A percentile compares a stretch with the other conserved stretches of the same genome.
Evolutionary conservation across 2,113 vertebrate species (phyloP).

Genomic region (Dasyurus viverrinus): DNA sequence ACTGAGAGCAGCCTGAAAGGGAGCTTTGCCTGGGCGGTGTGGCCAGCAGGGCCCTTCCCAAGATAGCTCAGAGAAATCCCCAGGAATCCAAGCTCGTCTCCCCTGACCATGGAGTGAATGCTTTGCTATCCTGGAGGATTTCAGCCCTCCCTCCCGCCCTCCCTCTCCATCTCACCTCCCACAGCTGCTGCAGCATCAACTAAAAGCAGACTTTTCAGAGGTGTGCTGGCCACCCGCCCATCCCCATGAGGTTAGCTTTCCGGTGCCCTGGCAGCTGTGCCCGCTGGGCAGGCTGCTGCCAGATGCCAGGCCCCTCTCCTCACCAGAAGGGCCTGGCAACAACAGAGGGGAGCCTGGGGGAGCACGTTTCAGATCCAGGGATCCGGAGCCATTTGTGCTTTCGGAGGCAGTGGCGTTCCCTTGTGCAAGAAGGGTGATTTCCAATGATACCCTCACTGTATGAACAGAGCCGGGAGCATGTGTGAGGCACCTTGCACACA

Average conservation of each 20-base stretch:
- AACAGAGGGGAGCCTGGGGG: background rate
- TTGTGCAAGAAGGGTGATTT: background rate
- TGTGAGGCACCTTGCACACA: background rate
- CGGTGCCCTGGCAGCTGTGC: background rate
- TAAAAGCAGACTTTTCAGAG: background rate
- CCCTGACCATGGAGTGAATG: background rate
- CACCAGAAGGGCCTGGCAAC: background rate
- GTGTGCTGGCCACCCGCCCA: background rate
- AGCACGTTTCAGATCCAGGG: background rate
- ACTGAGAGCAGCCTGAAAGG: background rate
- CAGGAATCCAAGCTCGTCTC: background rate
- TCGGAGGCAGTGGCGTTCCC: background rate
- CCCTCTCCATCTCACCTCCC: background rate
- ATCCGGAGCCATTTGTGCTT: background rate
- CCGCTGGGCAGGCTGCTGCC: background rate
- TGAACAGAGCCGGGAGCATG: background rate
- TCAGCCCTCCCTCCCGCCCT: background rate
- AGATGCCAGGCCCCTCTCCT: background rate
- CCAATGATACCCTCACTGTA: background rate
- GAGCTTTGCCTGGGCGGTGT: background rate
- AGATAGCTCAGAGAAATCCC: background rate
- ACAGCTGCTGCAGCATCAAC: background rate
- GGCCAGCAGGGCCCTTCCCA: background rate
- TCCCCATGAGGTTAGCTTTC: background rate
- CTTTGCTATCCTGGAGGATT: background rate